These are phyloP conservation scores for Leucosticte australis DNA, from an alignment of 2,113 vertebrate genomes.

Conservation along the genomic window DNA sequence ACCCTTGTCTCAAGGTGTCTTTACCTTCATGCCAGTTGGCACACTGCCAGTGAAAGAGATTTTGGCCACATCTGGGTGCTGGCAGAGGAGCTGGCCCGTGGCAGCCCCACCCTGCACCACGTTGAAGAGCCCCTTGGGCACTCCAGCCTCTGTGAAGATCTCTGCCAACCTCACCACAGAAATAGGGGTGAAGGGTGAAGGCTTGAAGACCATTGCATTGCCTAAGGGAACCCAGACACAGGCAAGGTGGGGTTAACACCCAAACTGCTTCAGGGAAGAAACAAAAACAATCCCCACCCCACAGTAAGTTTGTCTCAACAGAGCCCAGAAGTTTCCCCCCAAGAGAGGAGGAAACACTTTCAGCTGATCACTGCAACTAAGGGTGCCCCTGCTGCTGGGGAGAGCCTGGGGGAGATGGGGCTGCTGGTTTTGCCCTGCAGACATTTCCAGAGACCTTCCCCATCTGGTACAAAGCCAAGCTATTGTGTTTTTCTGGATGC, in stretches of 20 bases:
- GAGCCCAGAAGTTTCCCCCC: neutral
- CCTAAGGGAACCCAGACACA: conserved; percentile 69
- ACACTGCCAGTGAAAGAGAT: conserved; percentile 97
- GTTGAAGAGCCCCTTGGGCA: conserved; percentile 89
- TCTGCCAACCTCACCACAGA: conserved; percentile 88
- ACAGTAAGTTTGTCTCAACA: neutral
- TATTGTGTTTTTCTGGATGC: neutral
- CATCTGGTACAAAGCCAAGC: neutral
- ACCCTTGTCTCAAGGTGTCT: neutral
- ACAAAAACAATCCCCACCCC: neutral
- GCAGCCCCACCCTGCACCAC: conserved; percentile 92
- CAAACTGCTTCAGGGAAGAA: neutral
- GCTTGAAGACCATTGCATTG: conserved; percentile 95
- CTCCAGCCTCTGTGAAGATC: conserved; percentile 88
- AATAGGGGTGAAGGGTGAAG: conserved; percentile 90
- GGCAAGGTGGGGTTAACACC: neutral
- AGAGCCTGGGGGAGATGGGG: neutral
- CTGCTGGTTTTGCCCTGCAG: neutral
- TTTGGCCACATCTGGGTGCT: conserved; percentile 89
- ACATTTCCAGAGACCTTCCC: neutral
- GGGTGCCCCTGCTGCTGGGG: neutral
- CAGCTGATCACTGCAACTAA: neutral
- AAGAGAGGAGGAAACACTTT: neutral
- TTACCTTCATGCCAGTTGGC: conserved; percentile 92
- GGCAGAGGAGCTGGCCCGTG: conserved; percentile 89